Percentiles rank a stretch among this genome's conserved stretches.
These are phyloP conservation scores for Leptinotarsa rubiginosa DNA, from an alignment of 2,888 invertebrate genomes.

Conservation along the genomic window DNA sequence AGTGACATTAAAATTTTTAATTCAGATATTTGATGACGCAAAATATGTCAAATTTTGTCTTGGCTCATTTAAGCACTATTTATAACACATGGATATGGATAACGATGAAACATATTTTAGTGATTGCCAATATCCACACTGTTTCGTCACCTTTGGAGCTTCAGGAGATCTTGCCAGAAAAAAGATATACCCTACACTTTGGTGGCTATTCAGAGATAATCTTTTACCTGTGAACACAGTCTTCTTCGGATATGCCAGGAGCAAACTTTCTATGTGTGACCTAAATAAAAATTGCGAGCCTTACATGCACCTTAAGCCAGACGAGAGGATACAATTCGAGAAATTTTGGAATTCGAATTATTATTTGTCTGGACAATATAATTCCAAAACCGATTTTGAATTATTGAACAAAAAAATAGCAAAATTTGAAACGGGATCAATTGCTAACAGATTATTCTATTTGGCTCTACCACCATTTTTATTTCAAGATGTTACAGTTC, in stretches of 20 bases:
- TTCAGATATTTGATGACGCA: no score
- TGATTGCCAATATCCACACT: slow-evolving; percentile 75
- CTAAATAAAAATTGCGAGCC: slow-evolving; percentile 80
- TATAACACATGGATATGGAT: slow-evolving; percentile 73
- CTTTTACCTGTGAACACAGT: slow-evolving; percentile 87
- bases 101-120: slow-evolving; percentile 75
- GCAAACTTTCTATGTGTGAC: slow-evolving; percentile 81
- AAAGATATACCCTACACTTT: slow-evolving; percentile 98
- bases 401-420: slow-evolving; percentile 80
- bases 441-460: slow-evolving; percentile 93
- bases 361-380: slow-evolving; percentile 89
- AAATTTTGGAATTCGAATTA: slow-evolving; percentile 88
- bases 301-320: slow-evolving; percentile 86
- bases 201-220: slow-evolving; percentile 95
- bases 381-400: slow-evolving; percentile 83
- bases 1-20: no score
- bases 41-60: slow-evolving; percentile 70
- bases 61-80: slow-evolving; percentile 73
- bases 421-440: slow-evolving; percentile 74
- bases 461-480: slow-evolving; percentile 96
- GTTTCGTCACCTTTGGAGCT: slow-evolving; percentile 85
- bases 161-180: slow-evolving; percentile 97
- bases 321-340: slow-evolving; percentile 80
- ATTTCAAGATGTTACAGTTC: slow-evolving; percentile 88
- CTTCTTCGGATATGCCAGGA: slow-evolving; percentile 95